phyloP scores from a whole-genome alignment of 2,797 vertebrate genomes.

The Fistularia tabacaria region DNA sequence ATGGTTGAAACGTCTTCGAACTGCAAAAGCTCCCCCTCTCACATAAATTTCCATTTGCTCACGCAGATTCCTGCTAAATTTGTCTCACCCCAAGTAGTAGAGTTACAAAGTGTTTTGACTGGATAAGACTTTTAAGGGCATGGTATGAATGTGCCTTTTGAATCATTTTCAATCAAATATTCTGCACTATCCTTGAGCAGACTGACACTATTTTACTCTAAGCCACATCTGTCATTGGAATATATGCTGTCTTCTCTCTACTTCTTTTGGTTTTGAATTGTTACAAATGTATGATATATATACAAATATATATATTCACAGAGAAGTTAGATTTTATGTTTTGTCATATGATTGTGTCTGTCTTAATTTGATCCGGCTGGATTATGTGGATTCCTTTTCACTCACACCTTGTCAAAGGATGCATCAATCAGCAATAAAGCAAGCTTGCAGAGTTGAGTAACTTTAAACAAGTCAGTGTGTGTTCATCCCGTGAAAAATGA shows the following conservation, averaged over 20 bases:
- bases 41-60: conserved; percentile 41
- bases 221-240: conserved; percentile 30
- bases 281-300: conserved; percentile 44
- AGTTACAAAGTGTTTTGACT: conserved; percentile 32
- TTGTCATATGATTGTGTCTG: conserved; percentile 44
- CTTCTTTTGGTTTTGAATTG: conserved; percentile 31
- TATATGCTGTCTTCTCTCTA: conserved; percentile 49
- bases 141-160: conserved; percentile 68
- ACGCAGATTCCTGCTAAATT: background rate
- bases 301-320: too few species aligned
- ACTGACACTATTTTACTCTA: conserved; percentile 42
- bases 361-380: conserved; percentile 53
- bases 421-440: conserved; percentile 71
- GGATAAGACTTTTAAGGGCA: conserved; percentile 49
- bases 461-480: background rate
- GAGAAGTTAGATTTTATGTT: conserved; percentile 33
- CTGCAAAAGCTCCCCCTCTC: conserved; percentile 1
- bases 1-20: conserved; percentile 1
- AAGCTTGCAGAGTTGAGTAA: conserved; percentile 28
- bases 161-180: conserved; percentile 30
- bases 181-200: conserved; percentile 44
- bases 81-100: background rate
- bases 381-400: conserved; percentile 27
- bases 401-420: conserved; percentile 48
- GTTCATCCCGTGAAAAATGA: too few species aligned